Base-by-base conservation (phyloP, 1,140 invertebrate species). In the Drosophila malerkotliana region DNA sequence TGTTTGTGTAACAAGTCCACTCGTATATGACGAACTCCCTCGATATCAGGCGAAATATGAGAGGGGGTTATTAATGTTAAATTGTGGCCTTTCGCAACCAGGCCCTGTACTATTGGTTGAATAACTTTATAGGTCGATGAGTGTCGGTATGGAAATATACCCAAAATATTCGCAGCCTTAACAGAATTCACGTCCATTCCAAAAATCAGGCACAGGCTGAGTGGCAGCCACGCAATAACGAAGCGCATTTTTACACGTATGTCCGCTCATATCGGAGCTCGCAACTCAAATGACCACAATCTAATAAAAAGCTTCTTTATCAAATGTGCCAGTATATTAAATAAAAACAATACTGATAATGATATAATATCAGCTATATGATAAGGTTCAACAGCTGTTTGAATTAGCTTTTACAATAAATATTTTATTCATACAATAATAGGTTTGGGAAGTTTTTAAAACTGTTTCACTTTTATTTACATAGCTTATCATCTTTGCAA, bases 21-120 rank as follows among this genome's bases (percentile, higher is more conserved):
- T n/a, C 73, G 63, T 8, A 82, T 18, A 47, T 69, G 73, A 3
- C 73, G 62, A 0, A 64, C 73, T 55, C 63, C 74, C 4, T 64
- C 24, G 10, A 82, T 68, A 4, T 77, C 48, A 0, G 28, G 3
- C 0, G 58, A 28, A 2, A 61, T 3, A 0, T n/a, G 18, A 0
- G 32, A 34, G 3, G 68, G 41, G 3, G 62, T 48, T n/a, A 82
- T 62, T 15, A 82, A 54, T 1, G 79, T 82, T 3, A 82, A 6
- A 1, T 56, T 63, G 32, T 82, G 79, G 1, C 73, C 74, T 1
- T 61, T 57, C 4, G 41, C 48, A 1, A 58, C 3, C 1, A 82
- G 60, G 1, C 44, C 49, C 10, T 30, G 9, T 1, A 82, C 1
- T 30, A 72, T 28, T 0, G 79, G 79, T 15, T 15, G 15, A 1